Percentiles rank a stretch among this genome's conserved stretches.
Evolutionary conservation across 1,140 invertebrate species (phyloP).

Genomic region (Lepidotrigona ventralis): DNA sequence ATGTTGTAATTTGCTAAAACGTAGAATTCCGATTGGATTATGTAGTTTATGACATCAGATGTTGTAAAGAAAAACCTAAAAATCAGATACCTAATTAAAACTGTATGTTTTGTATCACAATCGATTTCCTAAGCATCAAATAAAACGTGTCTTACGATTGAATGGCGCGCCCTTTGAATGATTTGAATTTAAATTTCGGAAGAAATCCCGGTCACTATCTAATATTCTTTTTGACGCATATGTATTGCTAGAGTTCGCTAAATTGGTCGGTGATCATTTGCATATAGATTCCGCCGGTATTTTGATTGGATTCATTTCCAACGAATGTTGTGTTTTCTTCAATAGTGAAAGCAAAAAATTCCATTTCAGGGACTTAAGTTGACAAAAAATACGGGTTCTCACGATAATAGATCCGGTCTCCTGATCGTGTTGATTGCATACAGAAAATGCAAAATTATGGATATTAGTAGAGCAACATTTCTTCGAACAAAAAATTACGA

Average conservation of each 20-base stretch:
- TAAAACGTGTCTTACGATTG: neutral
- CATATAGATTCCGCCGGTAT: conserved; percentile 11
- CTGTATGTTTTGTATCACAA: neutral
- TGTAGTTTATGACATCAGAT: neutral
- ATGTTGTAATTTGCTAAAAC: neutral
- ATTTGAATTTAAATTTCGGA: conserved; percentile 28
- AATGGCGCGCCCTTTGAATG: conserved; percentile 8
- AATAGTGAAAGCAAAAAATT: neutral
- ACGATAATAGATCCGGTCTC: neutral
- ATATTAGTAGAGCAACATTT: neutral
- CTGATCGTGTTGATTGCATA: neutral
- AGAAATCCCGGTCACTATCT: conserved; percentile 13
- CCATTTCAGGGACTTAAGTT: neutral
- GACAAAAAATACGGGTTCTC: neutral
- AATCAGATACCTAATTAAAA: neutral
- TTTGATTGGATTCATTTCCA: neutral
- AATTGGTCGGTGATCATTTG: neutral
- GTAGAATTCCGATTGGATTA: neutral
- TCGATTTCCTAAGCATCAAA: neutral
- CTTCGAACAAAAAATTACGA: neutral
- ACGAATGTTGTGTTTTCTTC: neutral
- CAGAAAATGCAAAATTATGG: neutral
- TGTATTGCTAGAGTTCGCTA: neutral
- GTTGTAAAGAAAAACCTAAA: neutral
- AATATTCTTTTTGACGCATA: neutral